These are phyloP conservation scores for Calephelis virginiensis DNA, from an alignment of 1,140 invertebrate genomes.

Conservation along the genomic window DNA sequence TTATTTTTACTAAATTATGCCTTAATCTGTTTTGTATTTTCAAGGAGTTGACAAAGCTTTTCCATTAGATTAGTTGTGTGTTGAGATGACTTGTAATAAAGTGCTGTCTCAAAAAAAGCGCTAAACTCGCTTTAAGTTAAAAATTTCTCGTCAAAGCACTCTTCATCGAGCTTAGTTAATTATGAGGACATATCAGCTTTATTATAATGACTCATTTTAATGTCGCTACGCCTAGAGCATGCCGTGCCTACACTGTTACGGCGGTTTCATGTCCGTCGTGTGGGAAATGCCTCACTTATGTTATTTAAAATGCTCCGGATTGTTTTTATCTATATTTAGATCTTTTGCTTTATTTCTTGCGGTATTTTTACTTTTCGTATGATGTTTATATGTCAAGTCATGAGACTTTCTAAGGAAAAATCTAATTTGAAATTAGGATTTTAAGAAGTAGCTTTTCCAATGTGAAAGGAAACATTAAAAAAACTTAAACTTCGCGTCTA, in stretches of 20 bases:
- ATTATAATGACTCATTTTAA: slow-evolving; percentile 79
- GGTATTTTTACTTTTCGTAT: too few species aligned
- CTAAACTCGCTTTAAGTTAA: slow-evolving; percentile 45
- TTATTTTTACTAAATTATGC: too few species aligned
- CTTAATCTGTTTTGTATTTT: too few species aligned
- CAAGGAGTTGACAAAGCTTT: too few species aligned
- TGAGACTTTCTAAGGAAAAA: too few species aligned
- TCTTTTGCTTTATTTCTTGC: not conserved
- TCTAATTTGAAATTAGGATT: too few species aligned
- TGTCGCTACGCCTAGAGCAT: slow-evolving; percentile 66
- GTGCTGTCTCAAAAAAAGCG: slow-evolving; percentile 35
- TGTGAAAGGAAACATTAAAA: too few species aligned
- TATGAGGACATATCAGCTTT: slow-evolving; percentile 76
- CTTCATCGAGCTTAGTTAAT: slow-evolving; percentile 77
- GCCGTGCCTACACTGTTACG: slow-evolving; percentile 46
- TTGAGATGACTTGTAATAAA: too few species aligned
- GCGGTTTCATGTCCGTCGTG: slow-evolving; percentile 35
- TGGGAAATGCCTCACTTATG: slow-evolving; percentile 27
- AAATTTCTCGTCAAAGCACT: slow-evolving; percentile 61
- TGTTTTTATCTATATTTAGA: not conserved
- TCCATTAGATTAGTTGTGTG: too few species aligned
- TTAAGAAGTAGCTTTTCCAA: too few species aligned
- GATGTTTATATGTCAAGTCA: too few species aligned
- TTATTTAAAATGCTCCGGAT: slow-evolving; percentile 12
- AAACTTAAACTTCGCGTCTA: too few species aligned